These are phyloP conservation scores for Ennomos quercinarius DNA, from an alignment of 2,888 invertebrate species.

Conservation along the genomic window DNA sequence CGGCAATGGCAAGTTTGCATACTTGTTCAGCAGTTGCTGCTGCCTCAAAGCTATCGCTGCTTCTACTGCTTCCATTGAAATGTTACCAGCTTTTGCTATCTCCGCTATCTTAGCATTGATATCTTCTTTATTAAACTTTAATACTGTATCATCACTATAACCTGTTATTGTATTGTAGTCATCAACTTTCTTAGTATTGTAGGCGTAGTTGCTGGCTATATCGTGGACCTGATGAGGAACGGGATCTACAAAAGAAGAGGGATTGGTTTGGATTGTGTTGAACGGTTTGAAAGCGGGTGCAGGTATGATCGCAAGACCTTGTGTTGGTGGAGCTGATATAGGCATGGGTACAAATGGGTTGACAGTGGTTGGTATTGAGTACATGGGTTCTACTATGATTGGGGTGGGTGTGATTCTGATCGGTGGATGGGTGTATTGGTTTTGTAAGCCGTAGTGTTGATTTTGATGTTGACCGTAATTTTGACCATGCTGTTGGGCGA, in stretches of 20 bases:
- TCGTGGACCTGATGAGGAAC: conserved; percentile 78
- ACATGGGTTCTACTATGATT: conserved; percentile 64
- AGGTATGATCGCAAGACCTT: conserved; percentile 69
- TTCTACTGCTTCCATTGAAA: conserved; percentile 91
- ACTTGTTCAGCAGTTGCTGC: conserved; percentile 88
- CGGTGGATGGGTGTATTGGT: conserved; percentile 31
- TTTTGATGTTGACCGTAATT: conserved; percentile 58
- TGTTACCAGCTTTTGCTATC: conserved; percentile 89
- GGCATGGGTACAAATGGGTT: conserved; percentile 83
- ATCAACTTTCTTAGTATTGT: conserved; percentile 79
- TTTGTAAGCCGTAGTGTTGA: conserved; percentile 5
- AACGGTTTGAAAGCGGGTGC: conserved; percentile 70
- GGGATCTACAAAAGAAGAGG: conserved; percentile 81
- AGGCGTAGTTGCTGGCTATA: conserved; percentile 64
- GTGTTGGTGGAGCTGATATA: conserved; percentile 52
- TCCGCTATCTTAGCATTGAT: conserved; percentile 79
- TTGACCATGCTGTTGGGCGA: conserved; percentile 27
- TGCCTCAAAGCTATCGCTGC: conserved; percentile 90
- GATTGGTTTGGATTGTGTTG: conserved; percentile 62
- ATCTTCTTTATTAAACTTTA: conserved; percentile 76
- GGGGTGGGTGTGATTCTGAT: conserved; percentile 70
- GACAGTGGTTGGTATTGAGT: conserved; percentile 84
- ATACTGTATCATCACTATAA: conserved; percentile 73
- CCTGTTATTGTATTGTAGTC: conserved; percentile 80
- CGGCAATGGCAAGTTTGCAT: conserved; percentile 73